A percentile compares a stretch with the other conserved stretches of the same genome.
Evolutionary conservation across 64 coral and sea anemone species (phyloP).

Genomic region (Actinia tenebrosa): DNA sequence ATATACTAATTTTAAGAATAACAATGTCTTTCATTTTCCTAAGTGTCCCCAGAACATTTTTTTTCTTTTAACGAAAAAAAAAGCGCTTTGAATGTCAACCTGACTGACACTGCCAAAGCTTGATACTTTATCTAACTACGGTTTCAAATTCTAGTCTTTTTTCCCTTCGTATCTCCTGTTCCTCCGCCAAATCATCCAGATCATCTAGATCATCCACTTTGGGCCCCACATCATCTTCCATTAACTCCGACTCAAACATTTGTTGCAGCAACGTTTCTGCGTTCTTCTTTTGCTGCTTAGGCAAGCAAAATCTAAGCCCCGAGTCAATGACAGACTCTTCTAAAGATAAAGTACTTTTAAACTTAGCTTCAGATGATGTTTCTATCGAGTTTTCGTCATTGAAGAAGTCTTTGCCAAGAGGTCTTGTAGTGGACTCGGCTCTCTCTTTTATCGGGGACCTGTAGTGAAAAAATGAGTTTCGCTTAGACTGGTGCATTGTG

Average conservation of each 20-base stretch:
- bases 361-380: not conserved
- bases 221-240: slow-evolving; percentile 73
- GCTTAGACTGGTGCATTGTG: too few relatives aligned
- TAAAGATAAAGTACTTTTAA: slow-evolving; percentile 25
- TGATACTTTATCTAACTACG: slow-evolving; percentile 23
- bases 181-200: slow-evolving; percentile 53
- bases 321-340: slow-evolving; percentile 58
- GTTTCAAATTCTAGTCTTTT: slow-evolving; percentile 59
- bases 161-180: slow-evolving; percentile 24
- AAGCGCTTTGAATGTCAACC: not conserved
- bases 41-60: not conserved
- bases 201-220: slow-evolving; percentile 55
- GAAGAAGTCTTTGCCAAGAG: slow-evolving; percentile 22
- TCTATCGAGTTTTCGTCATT: not conserved
- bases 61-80: not conserved
- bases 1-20: not conserved
- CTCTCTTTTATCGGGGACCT: slow-evolving; percentile 9
- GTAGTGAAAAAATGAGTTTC: not conserved
- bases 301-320: slow-evolving; percentile 73
- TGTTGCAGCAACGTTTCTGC: slow-evolving; percentile 85
- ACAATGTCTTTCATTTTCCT: not conserved
- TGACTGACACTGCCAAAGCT: not conserved
- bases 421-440: slow-evolving; percentile 1
- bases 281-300: slow-evolving; percentile 90
- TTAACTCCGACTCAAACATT: slow-evolving; percentile 93